These are phyloP conservation scores for Peromyscus melanophrys DNA, from an alignment of 2,797 vertebrate genomes.

Conservation along the genomic window DNA sequence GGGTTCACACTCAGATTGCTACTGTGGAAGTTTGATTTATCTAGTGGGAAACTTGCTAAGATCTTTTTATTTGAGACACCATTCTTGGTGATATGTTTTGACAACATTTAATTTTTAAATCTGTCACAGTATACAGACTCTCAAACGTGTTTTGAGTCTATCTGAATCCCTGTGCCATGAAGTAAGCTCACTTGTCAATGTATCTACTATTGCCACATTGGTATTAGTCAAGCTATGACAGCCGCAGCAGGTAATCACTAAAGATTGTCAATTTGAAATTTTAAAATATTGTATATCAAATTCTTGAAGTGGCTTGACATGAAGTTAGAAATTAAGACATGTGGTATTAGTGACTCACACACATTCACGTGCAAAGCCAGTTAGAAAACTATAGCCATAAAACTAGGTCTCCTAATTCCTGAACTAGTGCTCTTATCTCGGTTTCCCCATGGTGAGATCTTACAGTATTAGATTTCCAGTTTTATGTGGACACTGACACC, in stretches of 20 bases:
- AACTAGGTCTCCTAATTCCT: not conserved
- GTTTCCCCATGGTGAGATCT: not conserved
- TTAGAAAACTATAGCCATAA: not conserved
- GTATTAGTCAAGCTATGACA: not conserved
- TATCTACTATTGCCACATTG: not conserved
- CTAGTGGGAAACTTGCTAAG: not conserved
- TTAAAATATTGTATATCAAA: not conserved
- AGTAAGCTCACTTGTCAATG: not conserved
- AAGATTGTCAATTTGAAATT: not conserved
- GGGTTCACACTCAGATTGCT: not conserved
- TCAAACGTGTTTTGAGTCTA: not conserved
- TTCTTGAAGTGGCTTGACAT: not conserved
- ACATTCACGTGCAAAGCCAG: not conserved
- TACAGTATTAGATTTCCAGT: not conserved
- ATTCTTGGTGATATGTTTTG: not conserved
- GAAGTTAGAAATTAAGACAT: not conserved
- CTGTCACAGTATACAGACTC: not conserved
- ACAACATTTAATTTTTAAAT: conserved; percentile 33
- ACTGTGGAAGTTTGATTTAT: not conserved
- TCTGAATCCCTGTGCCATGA: not conserved
- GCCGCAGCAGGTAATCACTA: not conserved
- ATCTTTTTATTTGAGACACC: conserved; percentile 2
- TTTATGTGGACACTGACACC: not conserved
- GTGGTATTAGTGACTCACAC: not conserved
- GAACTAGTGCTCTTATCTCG: not conserved